Conservation (phyloP, 2,113 vertebrate genomes). For the Drymodes brunneopygia region DNA sequence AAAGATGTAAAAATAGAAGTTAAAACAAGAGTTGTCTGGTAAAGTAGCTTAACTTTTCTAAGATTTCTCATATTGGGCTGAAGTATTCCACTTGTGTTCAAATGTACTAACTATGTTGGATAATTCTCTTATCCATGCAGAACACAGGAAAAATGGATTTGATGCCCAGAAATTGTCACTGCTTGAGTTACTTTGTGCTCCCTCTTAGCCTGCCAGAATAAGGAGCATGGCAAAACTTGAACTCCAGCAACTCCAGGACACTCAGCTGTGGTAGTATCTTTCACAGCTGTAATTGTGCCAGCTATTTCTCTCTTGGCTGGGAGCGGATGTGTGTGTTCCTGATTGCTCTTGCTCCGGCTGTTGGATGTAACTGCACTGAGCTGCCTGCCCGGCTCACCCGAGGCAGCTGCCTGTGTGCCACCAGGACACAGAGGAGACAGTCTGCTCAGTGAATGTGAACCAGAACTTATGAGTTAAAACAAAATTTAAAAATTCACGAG, state of each 20-base stretch:
- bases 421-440: not conserved
- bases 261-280: not conserved
- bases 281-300: not conserved
- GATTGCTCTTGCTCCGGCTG: not conserved
- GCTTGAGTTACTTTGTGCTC: not conserved
- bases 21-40: not conserved
- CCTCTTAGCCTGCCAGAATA: not conserved
- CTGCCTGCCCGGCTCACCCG: not conserved
- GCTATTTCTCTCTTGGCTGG: not conserved
- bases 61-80: not conserved
- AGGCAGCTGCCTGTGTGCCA: not conserved
- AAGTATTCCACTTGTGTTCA: not conserved
- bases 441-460: not conserved
- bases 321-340: not conserved
- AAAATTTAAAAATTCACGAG: accelerated
- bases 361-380: accelerated
- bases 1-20: not conserved
- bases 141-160: not conserved
- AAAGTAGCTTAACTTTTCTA: not conserved
- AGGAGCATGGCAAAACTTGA: not conserved
- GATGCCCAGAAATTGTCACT: not conserved
- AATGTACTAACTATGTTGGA: not conserved
- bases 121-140: not conserved
- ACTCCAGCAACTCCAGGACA: not conserved
- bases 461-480: not conserved